A percentile compares a stretch with the other conserved stretches of the same genome.
Evolutionary conservation across 2,113 vertebrate genomes (phyloP).

Genomic region (Sitta europaea): DNA sequence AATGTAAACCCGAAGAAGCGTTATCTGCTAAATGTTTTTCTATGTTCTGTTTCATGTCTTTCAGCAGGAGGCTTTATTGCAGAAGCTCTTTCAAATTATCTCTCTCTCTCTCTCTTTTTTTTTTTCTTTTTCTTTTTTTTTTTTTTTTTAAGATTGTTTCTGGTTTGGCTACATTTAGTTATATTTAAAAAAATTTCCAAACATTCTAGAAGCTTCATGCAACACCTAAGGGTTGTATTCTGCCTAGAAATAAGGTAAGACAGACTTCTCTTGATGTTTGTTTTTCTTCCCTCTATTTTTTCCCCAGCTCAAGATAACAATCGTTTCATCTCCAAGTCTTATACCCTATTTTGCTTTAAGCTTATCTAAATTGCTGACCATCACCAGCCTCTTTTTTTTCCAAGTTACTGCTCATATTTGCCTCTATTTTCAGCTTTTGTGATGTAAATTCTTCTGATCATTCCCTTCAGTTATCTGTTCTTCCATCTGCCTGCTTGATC

Average conservation of each 20-base stretch:
- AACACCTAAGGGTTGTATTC: not conserved
- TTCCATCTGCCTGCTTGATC: not conserved
- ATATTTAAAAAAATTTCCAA: not conserved
- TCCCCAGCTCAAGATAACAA: not conserved
- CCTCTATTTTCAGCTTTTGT: not conserved
- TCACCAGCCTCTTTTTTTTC: not conserved
- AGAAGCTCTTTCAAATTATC: not conserved
- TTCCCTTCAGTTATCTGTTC: not conserved
- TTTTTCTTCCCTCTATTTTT: accelerated
- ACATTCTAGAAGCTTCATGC: not conserved
- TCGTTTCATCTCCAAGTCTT: not conserved
- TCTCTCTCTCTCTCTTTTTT: not conserved
- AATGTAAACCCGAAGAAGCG: not conserved
- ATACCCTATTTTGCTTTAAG: not conserved
- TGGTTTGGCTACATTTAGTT: not conserved
- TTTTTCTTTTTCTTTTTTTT: not conserved
- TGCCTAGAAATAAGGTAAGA: not conserved
- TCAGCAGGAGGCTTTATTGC: not conserved
- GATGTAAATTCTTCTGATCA: not conserved
- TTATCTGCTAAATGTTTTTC: not conserved
- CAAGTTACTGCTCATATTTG: not conserved
- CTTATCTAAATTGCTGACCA: not conserved
- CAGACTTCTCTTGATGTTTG: accelerated
- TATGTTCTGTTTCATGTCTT: not conserved
- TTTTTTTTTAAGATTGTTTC: not conserved